Evolutionary conservation across 2,888 invertebrate genomes (phyloP).

Genomic region (Caenorhabditis sp.): DNA sequence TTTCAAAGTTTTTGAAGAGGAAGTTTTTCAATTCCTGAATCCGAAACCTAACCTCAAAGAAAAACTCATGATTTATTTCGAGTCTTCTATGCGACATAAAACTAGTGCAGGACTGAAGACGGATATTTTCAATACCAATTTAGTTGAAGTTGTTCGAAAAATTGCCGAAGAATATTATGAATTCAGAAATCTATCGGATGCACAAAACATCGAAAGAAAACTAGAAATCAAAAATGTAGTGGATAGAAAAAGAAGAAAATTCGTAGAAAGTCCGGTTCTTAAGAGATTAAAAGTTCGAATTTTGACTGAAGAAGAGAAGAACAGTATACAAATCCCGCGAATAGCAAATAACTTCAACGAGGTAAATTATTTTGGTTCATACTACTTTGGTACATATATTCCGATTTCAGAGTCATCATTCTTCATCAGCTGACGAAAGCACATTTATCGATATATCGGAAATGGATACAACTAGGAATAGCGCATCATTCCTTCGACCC

Average conservation of each 20-base stretch:
- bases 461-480: neutral
- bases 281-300: neutral
- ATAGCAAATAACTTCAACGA: neutral
- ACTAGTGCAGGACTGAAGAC: neutral
- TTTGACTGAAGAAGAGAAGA: neutral
- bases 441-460: neutral
- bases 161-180: neutral
- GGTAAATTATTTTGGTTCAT: neutral
- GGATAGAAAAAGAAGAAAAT: neutral
- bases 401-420: neutral
- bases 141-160: neutral
- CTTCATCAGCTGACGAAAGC: neutral
- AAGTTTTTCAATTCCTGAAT: neutral
- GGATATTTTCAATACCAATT: neutral
- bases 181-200: neutral
- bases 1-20: neutral
- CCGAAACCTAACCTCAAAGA: slow-evolving; percentile 3
- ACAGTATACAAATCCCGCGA: neutral
- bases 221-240: neutral
- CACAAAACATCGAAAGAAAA: neutral
- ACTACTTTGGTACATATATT: neutral
- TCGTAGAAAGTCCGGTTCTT: neutral
- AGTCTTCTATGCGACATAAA: neutral
- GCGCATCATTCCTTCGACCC: neutral
- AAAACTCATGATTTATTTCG: neutral